Conservation (phyloP, 2,888 invertebrate species). For the Tenthredo scrophulariae region DNA sequence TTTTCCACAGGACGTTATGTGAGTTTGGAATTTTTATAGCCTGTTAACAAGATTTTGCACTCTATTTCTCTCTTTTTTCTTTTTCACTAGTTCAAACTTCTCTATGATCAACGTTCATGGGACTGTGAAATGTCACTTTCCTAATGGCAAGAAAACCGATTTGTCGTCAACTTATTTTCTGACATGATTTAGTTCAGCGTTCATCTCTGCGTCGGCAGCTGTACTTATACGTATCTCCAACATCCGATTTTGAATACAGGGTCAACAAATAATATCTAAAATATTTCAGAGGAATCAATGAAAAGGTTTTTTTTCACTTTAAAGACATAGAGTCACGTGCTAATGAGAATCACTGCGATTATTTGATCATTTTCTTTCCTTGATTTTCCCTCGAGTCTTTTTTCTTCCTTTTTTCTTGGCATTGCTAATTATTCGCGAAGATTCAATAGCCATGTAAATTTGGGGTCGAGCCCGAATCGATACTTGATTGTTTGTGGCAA, state of each 20-base stretch:
- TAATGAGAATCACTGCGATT: not conserved
- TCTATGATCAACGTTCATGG: constrained; percentile 20
- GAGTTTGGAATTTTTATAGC: constrained; percentile 29
- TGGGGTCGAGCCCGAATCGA: constrained; percentile 38
- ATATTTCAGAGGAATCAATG: not conserved
- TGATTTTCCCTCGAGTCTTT: not conserved
- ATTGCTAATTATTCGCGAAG: not conserved
- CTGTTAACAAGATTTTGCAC: constrained; percentile 32
- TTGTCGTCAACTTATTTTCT: constrained; percentile 6
- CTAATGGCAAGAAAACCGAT: constrained; percentile 19
- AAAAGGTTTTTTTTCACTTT: not conserved
- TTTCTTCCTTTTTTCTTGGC: not conserved
- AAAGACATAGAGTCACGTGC: too few species aligned
- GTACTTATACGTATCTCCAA: not conserved
- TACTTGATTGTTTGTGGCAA: constrained; percentile 42
- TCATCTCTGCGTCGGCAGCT: not conserved
- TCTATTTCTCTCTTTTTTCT: not conserved
- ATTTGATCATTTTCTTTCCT: not conserved
- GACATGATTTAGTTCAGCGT: not conserved
- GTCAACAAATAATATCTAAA: not conserved
- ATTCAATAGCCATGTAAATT: constrained; percentile 12
- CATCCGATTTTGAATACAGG: not conserved
- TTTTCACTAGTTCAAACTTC: not conserved
- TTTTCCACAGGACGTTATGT: not conserved
- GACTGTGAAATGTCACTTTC: constrained; percentile 8